phyloP scores from a whole-genome alignment of 2,888 invertebrate species.

The Epirrita christyi region DNA sequence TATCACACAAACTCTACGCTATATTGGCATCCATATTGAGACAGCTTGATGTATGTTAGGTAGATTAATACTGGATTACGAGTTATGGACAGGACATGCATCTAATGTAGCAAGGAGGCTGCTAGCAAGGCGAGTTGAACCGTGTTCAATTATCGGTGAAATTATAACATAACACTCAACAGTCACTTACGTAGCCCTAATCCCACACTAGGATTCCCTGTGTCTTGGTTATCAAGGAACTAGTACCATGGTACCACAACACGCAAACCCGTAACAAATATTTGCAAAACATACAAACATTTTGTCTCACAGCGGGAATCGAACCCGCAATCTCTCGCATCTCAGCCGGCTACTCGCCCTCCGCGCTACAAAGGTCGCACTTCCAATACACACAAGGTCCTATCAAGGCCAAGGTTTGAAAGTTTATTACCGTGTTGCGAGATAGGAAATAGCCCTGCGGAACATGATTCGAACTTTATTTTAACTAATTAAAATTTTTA shows the following conservation, averaged over 20 bases:
- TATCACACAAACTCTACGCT: not conserved
- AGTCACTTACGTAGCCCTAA: not conserved
- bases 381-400: no score
- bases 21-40: not conserved
- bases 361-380: not conserved
- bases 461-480: no score
- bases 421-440: no score
- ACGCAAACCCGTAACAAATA: not conserved
- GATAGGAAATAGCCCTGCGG: no score
- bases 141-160: not conserved
- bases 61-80: slow-evolving; percentile 1
- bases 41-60: not conserved
- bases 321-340: not conserved
- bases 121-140: slow-evolving; percentile 10
- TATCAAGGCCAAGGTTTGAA: no score
- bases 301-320: not conserved
- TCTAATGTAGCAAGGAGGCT: slow-evolving; percentile 2
- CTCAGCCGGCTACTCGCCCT: not conserved
- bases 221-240: not conserved
- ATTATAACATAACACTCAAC: not conserved
- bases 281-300: not conserved
- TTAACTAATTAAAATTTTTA: no score
- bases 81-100: slow-evolving; percentile 4
- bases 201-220: not conserved
- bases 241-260: no score